Conservation (phyloP, 2,797 vertebrate species). For the Steatocranus sp. region DNA sequence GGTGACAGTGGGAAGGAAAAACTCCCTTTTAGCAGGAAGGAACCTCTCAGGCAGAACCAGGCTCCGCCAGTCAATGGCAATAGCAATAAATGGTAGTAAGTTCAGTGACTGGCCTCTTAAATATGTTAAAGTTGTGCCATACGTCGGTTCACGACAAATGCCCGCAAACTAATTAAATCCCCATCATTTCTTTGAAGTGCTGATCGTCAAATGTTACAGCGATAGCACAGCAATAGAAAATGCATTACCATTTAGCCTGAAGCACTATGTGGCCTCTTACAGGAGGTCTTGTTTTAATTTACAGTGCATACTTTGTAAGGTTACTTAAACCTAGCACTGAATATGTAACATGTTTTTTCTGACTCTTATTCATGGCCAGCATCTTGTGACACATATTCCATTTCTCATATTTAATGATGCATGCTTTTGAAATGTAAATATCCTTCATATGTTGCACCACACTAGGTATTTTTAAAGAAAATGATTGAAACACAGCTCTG, state of each 20-base stretch:
- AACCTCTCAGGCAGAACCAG: background rate
- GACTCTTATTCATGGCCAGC: background rate
- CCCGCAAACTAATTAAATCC: background rate
- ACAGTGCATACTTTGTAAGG: background rate
- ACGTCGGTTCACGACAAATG: background rate
- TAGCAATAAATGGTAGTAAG: background rate
- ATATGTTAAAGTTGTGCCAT: background rate
- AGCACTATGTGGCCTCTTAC: background rate
- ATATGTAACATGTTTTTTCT: background rate
- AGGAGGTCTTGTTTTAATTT: background rate
- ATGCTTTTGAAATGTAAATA: background rate
- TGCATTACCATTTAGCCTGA: background rate
- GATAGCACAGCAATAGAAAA: background rate
- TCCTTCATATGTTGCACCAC: background rate
- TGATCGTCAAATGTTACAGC: background rate
- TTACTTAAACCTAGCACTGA: background rate
- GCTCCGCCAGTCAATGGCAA: background rate
- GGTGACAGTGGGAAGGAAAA: background rate
- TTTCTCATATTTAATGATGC: background rate
- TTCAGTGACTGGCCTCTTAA: background rate
- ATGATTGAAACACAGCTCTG: background rate
- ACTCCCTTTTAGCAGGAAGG: background rate
- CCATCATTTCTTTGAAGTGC: background rate
- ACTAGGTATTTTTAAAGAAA: background rate
- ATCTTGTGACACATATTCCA: background rate